Conservation (phyloP, 2,113 vertebrate species). For the Nesogale talazaci region DNA sequence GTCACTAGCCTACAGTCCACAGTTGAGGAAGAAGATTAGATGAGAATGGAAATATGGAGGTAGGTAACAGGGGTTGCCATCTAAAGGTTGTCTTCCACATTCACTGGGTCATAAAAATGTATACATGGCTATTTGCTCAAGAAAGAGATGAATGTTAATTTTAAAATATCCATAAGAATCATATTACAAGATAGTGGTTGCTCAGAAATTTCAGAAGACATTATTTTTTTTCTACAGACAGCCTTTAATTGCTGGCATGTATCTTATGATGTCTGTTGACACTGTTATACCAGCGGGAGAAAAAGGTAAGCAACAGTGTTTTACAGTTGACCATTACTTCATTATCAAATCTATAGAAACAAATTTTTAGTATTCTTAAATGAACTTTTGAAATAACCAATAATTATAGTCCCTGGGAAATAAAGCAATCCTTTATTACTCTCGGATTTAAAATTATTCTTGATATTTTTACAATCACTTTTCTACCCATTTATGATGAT, state of each 20-base stretch:
- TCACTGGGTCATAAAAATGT: not conserved
- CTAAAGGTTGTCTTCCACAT: not conserved
- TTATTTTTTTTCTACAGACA: slow-evolving; percentile 88
- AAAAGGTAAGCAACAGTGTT: slow-evolving; percentile 87
- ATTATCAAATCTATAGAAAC: not conserved
- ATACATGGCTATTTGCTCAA: not conserved
- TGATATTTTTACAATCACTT: slow-evolving; percentile 50
- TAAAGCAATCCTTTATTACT: slow-evolving; percentile 28
- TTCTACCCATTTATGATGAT: slow-evolving; percentile 23
- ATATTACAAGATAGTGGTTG: not conserved
- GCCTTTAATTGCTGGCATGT: slow-evolving; percentile 97
- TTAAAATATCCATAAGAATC: not conserved
- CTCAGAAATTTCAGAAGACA: slow-evolving; percentile 53
- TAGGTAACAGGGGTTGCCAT: not conserved
- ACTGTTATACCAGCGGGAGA: slow-evolving; percentile 94
- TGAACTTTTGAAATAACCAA: slow-evolving; percentile 8
- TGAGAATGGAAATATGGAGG: not conserved
- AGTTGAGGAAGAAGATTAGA: not conserved
- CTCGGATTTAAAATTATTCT: slow-evolving; percentile 42
- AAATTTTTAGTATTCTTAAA: not conserved
- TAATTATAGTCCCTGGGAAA: not conserved
- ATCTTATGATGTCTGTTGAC: slow-evolving; percentile 95
- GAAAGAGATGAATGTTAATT: not conserved
- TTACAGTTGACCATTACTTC: not conserved
- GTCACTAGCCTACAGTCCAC: not conserved